A percentile compares a stretch with the other conserved stretches of the same genome.
These are phyloP conservation scores for Nerophis lumbriciformis DNA, from an alignment of 2,113 vertebrate genomes.

Conservation along the genomic window DNA sequence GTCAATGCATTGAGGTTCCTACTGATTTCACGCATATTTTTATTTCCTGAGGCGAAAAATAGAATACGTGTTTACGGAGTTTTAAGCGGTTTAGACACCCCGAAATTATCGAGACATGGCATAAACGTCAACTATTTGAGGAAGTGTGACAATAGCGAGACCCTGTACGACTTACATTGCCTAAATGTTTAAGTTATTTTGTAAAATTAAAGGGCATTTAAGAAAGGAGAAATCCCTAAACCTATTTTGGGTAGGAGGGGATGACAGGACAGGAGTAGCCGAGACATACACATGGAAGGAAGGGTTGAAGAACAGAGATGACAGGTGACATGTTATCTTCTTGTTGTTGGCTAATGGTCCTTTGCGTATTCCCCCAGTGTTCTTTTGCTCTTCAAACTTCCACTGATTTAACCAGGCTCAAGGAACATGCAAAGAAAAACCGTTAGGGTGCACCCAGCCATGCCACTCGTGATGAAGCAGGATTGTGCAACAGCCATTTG, in stretches of 20 bases:
- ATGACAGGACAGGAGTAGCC: slow-evolving; percentile 15
- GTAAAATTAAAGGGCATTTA: slow-evolving; percentile 14
- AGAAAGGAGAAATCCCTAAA: not conserved
- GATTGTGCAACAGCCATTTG: slow-evolving; percentile 42
- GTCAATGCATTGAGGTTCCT: too few relatives aligned
- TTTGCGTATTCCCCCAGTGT: slow-evolving; percentile 11
- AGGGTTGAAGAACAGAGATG: slow-evolving; percentile 25
- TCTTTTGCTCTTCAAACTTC: slow-evolving; percentile 19
- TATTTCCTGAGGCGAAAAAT: too few relatives aligned
- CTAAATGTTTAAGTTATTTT: not conserved
- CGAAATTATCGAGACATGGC: not conserved
- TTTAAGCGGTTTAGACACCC: not conserved
- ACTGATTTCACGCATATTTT: too few relatives aligned
- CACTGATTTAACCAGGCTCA: slow-evolving; percentile 20
- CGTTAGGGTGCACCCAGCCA: slow-evolving; percentile 31
- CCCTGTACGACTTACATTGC: slow-evolving; percentile 22
- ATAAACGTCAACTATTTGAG: not conserved
- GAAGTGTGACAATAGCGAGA: not conserved
- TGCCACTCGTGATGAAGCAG: slow-evolving; percentile 43
- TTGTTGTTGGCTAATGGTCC: slow-evolving; percentile 10
- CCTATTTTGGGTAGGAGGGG: not conserved
- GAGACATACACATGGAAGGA: slow-evolving; percentile 8
- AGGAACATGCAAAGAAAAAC: slow-evolving; percentile 40
- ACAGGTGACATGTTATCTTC: slow-evolving; percentile 31
- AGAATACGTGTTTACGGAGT: too few relatives aligned